Evolutionary conservation across 2,113 vertebrate genomes (phyloP).

Genomic region (Ranitomeya imitator): DNA sequence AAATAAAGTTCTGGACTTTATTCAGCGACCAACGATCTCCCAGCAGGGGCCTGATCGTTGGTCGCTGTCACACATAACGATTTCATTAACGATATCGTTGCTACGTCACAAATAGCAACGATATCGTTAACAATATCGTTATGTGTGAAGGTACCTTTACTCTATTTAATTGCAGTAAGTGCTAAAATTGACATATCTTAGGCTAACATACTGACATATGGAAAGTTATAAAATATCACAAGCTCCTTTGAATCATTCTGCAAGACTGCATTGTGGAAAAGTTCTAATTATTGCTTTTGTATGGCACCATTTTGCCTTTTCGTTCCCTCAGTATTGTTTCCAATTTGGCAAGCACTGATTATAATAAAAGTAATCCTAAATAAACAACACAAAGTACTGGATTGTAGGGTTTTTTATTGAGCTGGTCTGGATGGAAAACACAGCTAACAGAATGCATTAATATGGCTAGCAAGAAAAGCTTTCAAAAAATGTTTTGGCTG

Average conservation of each 20-base stretch:
- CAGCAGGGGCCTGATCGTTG: no score
- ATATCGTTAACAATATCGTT: no score
- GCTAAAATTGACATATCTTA: background rate
- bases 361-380: slow-evolving; percentile 43
- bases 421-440: slow-evolving; percentile 1
- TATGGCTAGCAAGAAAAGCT: background rate
- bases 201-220: background rate
- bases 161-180: background rate
- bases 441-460: background rate
- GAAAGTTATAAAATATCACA: slow-evolving; percentile 10
- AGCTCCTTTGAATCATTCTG: background rate
- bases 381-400: slow-evolving; percentile 20
- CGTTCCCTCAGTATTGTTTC: background rate
- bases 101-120: no score
- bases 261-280: slow-evolving; percentile 4
- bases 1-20: no score
- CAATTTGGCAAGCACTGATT: slow-evolving; percentile 11
- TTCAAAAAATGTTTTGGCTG: background rate
- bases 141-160: no score
- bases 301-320: slow-evolving; percentile 14
- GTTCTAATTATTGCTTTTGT: slow-evolving; percentile 17
- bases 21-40: no score
- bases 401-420: slow-evolving; percentile 3
- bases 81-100: no score
- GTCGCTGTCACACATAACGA: no score